phyloP scores from a whole-genome alignment of 2,113 vertebrate species.

The Trichomycterus rosablanca region DNA sequence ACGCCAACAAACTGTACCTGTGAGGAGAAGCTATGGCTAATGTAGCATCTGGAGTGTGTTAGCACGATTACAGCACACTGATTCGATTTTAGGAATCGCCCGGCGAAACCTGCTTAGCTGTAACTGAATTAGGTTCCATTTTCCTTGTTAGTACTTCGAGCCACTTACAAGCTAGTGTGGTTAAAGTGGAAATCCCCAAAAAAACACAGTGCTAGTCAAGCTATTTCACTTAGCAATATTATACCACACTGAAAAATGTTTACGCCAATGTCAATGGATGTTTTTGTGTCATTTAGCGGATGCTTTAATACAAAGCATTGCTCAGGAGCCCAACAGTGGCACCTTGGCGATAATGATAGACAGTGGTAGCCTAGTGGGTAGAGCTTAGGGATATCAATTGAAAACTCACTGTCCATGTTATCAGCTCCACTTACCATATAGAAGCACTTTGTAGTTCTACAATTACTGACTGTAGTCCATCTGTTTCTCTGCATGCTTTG shows the following conservation, averaged over 20 bases:
- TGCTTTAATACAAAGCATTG: no score
- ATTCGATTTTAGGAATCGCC: conserved; percentile 9
- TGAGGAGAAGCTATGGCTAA: not conserved
- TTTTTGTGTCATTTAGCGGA: conserved; percentile 16
- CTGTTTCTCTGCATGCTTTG: no score
- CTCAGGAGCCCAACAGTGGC: no score
- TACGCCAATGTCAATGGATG: conserved; percentile 17
- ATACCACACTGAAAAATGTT: conserved; percentile 6
- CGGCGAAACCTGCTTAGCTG: conserved; percentile 8
- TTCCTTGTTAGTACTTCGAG: not conserved
- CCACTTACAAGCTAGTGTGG: not conserved
- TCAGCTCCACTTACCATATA: no score
- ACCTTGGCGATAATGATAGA: no score
- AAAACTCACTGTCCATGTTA: no score
- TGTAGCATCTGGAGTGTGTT: conserved; percentile 4
- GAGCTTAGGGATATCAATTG: no score
- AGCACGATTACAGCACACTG: not conserved
- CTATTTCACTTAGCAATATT: conserved; percentile 12
- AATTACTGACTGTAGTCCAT: no score
- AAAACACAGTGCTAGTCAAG: conserved; percentile 4
- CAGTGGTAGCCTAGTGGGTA: no score
- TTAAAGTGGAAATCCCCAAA: conserved; percentile 8
- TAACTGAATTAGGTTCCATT: conserved; percentile 10
- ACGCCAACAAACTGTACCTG: conserved; percentile 26
- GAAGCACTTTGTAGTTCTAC: no score